Evolutionary conservation across 2,113 vertebrate genomes (phyloP), one percentile per base, ranked within the genome.

Genomic region (Neofelis nebulosa): DNA sequence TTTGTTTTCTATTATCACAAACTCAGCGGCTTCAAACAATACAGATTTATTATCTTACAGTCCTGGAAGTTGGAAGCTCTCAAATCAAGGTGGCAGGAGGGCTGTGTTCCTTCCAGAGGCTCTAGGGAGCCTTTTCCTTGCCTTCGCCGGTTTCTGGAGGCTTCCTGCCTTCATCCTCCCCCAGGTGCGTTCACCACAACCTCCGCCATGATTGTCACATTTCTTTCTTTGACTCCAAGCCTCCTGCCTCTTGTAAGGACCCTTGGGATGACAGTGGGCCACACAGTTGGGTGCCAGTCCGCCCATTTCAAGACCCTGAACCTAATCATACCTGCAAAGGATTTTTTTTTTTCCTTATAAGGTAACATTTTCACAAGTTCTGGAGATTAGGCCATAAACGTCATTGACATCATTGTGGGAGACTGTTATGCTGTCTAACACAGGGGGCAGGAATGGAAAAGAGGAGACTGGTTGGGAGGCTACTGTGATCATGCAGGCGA

Each of bases 361-460:
- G 31, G 33, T 11, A 66, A 36, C 68, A 57, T 1, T 16, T 6
- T 68, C 84, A 4, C 63, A 25, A 12, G 52, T 68, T 36, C 50
- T 29, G 15, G 15, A 36, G 71, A 36, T 63, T 16, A 31, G 80
- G 86, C 41, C 3, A 0, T 1, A 3, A 50, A 9, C 23, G 0
- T 31, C 1, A 0, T 0, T 2, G 71, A 12, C 13, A 0, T 45
- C 1, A 0, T 14, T 16, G 74, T 14, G 41, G 66, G 90, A 69
- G 71, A 63, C n/a, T 3, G 1, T 63, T 45, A 23, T 36, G 52
- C 86, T n/a, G 5, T 45, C 45, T 52, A 41, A 71, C 63, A 23
- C 3, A 19, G 38, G n/a, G 23, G 48, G 38, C 36, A 27, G 27
- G 83, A 18, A 50, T 31, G 90, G 38, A 73, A 80, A 66, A 14